Conservation (phyloP, 1,140 invertebrate species). For the honey bee (Apis mellifera) region DNA sequence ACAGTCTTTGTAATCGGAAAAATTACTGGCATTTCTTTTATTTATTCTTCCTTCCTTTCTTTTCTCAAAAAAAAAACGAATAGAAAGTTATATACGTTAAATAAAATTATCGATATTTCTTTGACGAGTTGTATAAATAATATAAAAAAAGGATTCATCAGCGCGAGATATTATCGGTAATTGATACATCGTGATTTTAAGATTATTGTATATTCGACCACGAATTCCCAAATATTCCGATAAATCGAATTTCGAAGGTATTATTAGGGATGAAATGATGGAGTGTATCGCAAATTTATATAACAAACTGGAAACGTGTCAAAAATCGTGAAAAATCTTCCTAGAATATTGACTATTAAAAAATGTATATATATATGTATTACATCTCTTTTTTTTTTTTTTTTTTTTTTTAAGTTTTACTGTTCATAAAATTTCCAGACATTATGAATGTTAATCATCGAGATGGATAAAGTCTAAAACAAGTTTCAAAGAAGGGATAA, state of each 20-base stretch:
- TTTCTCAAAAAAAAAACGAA: too few relatives aligned
- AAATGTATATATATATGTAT: background rate
- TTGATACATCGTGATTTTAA: background rate
- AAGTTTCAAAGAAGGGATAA: background rate
- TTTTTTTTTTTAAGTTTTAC: background rate
- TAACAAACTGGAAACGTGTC: background rate
- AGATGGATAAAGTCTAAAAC: background rate
- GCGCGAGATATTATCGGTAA: background rate
- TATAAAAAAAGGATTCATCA: background rate
- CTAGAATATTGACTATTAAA: background rate
- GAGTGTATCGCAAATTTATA: conserved; percentile 2
- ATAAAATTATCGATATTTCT: background rate
- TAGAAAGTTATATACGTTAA: too few relatives aligned
- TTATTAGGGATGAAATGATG: too few relatives aligned
- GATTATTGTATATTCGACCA: background rate
- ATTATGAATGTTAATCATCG: background rate
- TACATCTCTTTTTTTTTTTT: background rate
- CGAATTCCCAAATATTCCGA: background rate
- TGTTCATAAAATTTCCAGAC: background rate
- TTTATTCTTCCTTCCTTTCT: too few relatives aligned
- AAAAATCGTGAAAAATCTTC: too few relatives aligned
- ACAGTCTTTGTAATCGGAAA: background rate
- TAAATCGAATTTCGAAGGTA: background rate
- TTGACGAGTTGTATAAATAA: too few relatives aligned
- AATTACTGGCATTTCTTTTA: background rate